These are phyloP conservation scores for Mustelus asterias DNA, from an alignment of 2,113 vertebrate species.

Conservation along the genomic window DNA sequence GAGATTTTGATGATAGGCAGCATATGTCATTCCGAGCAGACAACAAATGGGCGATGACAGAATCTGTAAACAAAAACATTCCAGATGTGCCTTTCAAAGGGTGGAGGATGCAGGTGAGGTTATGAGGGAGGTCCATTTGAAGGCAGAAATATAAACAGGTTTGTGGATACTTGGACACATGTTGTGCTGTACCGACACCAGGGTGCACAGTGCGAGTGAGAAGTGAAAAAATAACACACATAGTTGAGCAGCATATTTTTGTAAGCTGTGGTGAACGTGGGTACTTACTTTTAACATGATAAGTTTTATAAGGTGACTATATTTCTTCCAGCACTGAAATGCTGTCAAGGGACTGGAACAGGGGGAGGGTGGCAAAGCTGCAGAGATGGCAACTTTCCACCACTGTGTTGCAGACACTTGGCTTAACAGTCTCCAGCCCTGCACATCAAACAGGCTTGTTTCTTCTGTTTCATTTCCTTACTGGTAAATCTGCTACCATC, in stretches of 20 bases:
- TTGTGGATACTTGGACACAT: background rate
- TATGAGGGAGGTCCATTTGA: background rate
- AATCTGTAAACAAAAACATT: constrained; percentile 12
- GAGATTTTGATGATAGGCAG: background rate
- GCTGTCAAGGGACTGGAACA: background rate
- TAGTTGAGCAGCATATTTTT: background rate
- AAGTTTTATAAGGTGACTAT: background rate
- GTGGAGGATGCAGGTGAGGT: background rate
- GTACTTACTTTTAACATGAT: background rate
- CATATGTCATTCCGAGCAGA: background rate
- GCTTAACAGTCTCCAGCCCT: background rate
- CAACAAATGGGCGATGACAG: background rate
- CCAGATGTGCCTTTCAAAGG: background rate
- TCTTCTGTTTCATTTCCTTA: background rate
- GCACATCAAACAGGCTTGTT: background rate
- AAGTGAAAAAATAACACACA: background rate
- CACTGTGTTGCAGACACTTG: background rate
- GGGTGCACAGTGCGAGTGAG: background rate
- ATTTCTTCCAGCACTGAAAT: background rate
- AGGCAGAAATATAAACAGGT: background rate
- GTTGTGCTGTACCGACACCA: constrained; percentile 3
- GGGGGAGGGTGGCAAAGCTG: background rate
- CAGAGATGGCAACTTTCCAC: background rate
- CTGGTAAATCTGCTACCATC: background rate
- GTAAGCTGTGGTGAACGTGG: background rate